Percentiles rank a stretch among this genome's conserved stretches.
Evolutionary conservation across 1,140 invertebrate species (phyloP).

Genomic region (Zaprionus inermis): DNA sequence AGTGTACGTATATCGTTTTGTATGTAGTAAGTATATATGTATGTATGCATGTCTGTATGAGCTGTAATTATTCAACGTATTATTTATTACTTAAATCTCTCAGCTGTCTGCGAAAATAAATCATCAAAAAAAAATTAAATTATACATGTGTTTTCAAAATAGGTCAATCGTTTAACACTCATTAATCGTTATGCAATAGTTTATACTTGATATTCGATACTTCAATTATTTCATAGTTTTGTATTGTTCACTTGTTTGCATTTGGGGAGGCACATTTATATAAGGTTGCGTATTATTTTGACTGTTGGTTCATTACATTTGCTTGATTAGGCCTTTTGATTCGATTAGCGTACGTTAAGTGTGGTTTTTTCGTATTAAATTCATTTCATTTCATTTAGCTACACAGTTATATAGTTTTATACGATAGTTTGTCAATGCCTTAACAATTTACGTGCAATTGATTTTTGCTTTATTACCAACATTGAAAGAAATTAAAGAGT

Average conservation of each 20-base stretch:
- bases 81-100: constrained; percentile 24
- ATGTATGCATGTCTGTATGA: constrained; percentile 8
- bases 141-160: constrained; percentile 16
- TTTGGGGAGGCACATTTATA: constrained; percentile 57
- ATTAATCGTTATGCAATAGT: constrained; percentile 16
- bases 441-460: constrained; percentile 26
- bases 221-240: constrained; percentile 35
- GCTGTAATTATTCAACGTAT: constrained; percentile 2
- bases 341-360: constrained; percentile 43
- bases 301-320: constrained; percentile 40
- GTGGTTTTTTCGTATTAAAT: constrained; percentile 42
- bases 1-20: constrained; percentile 27
- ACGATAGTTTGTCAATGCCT: constrained; percentile 11
- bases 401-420: constrained; percentile 17
- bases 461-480: not conserved
- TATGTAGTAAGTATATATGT: constrained; percentile 10
- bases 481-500: not conserved
- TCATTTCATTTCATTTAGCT: constrained; percentile 38
- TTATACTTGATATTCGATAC: constrained; percentile 11
- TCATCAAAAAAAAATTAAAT: not conserved
- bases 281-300: constrained; percentile 47
- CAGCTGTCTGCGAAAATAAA: constrained; percentile 28
- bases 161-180: constrained; percentile 13
- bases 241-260: constrained; percentile 50
- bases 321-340: constrained; percentile 30